phyloP scores from a whole-genome alignment of 1,140 invertebrate genomes.

The Samia ricini region DNA sequence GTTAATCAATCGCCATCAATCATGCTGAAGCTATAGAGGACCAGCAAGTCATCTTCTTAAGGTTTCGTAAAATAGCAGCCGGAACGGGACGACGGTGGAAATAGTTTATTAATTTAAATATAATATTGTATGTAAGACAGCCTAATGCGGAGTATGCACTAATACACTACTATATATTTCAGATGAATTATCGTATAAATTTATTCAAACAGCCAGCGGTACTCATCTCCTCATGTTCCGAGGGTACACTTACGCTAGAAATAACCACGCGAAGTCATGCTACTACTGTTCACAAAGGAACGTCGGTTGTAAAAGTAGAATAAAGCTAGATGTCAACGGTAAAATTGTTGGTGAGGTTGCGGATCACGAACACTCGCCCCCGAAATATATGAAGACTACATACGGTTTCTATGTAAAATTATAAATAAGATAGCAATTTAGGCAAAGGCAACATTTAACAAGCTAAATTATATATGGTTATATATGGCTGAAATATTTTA shows the following conservation, averaged over 20 bases:
- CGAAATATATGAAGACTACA: background rate
- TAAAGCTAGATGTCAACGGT: background rate
- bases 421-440: background rate
- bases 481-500: too few relatives aligned
- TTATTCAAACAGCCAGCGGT: background rate
- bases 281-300: background rate
- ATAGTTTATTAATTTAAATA: too few relatives aligned
- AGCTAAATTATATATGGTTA: background rate
- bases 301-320: background rate
- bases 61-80: too few relatives aligned
- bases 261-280: background rate
- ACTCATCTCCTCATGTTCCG: background rate
- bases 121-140: too few relatives aligned
- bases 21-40: too few relatives aligned
- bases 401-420: background rate
- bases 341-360: background rate
- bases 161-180: background rate
- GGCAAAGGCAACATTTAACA: too few relatives aligned
- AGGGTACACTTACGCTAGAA: background rate
- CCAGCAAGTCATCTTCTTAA: too few relatives aligned
- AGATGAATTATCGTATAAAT: background rate
- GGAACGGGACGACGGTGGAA: too few relatives aligned
- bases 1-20: too few relatives aligned
- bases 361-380: background rate
- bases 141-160: too few relatives aligned